phyloP scores from a whole-genome alignment of 1,140 invertebrate species.

The Rhynchophorus ferrugineus region DNA sequence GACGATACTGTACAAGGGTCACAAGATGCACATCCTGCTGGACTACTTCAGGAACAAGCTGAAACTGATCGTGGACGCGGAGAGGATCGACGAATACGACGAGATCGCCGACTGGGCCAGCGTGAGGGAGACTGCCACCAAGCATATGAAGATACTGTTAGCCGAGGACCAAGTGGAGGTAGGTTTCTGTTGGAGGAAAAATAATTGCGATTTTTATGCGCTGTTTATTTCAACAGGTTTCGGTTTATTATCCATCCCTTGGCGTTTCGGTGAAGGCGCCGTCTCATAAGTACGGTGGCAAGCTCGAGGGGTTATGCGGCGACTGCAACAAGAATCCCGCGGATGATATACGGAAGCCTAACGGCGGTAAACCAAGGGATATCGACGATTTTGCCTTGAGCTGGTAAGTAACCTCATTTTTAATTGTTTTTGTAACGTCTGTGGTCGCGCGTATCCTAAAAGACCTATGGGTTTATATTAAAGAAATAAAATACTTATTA shows the following conservation, averaged over 20 bases:
- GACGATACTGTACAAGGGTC: slow-evolving; percentile 56
- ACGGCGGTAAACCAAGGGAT: slow-evolving; percentile 41
- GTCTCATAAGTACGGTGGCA: slow-evolving; percentile 62
- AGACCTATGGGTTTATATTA: too few species aligned
- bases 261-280: slow-evolving; percentile 51
- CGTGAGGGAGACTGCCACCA: slow-evolving; percentile 35
- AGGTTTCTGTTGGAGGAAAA: background rate
- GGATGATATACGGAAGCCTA: slow-evolving; percentile 52
- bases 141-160: slow-evolving; percentile 43
- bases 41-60: slow-evolving; percentile 30
- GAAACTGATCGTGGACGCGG: slow-evolving; percentile 38
- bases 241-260: slow-evolving; percentile 35
- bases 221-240: slow-evolving; percentile 40
- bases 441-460: too few species aligned
- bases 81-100: slow-evolving; percentile 34
- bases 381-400: slow-evolving; percentile 51
- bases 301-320: slow-evolving; percentile 68
- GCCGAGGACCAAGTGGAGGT: slow-evolving; percentile 41
- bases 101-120: slow-evolving; percentile 40
- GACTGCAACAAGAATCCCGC: slow-evolving; percentile 61
- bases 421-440: background rate
- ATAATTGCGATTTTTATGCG: background rate
- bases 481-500: too few species aligned
- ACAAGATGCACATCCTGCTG: slow-evolving; percentile 41
- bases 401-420: slow-evolving; percentile 41